phyloP scores from a whole-genome alignment of 2,113 vertebrate species.

The Cavia aperea region DNA sequence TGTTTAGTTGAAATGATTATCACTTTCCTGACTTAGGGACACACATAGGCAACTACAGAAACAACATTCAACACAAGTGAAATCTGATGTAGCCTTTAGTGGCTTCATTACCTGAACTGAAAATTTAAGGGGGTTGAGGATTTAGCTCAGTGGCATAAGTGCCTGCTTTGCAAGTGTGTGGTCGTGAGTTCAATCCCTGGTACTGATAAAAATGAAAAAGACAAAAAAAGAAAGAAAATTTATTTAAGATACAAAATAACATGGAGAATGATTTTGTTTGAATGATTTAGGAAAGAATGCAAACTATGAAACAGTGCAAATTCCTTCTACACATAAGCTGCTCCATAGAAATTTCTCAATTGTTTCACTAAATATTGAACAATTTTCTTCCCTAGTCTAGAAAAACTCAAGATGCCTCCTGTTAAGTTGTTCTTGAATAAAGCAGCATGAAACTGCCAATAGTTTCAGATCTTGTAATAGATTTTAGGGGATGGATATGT shows the following conservation, averaged over 20 bases:
- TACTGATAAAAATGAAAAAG: too few relatives aligned
- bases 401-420: not conserved
- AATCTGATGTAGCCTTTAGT: slow-evolving; percentile 15
- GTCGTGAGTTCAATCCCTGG: too few relatives aligned
- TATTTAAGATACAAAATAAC: slow-evolving; percentile 14
- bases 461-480: not conserved
- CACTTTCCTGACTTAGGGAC: slow-evolving; percentile 29
- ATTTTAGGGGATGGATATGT: slow-evolving; percentile 3
- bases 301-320: not conserved
- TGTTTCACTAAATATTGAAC: not conserved
- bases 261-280: not conserved
- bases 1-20: slow-evolving; percentile 40
- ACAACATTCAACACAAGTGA: slow-evolving; percentile 40
- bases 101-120: slow-evolving; percentile 25
- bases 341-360: not conserved
- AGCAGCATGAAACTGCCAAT: not conserved
- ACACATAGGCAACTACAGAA: slow-evolving; percentile 17
- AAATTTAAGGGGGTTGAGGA: not conserved
- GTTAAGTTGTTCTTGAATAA: slow-evolving; percentile 33
- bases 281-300: not conserved
- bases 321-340: not conserved
- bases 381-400: not conserved
- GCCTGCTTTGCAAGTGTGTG: too few relatives aligned
- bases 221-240: not conserved
- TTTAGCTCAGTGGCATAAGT: too few relatives aligned